Percentiles rank a stretch among this genome's conserved stretches.
These are phyloP conservation scores for Myopa tessellatipennis DNA, from an alignment of 2,888 invertebrate genomes.

Conservation along the genomic window DNA sequence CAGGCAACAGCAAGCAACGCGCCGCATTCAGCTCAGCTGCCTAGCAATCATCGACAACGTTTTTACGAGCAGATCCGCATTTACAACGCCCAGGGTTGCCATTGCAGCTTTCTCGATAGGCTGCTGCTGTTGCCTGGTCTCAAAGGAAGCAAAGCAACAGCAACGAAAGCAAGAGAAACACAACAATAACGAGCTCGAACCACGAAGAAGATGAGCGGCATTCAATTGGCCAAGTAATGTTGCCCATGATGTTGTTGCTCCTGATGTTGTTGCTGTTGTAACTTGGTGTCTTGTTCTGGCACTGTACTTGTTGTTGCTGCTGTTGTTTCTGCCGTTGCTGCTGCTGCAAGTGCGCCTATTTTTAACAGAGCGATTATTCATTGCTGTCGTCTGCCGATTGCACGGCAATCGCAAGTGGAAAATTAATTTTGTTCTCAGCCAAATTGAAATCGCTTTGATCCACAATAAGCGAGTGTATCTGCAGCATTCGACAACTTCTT, in stretches of 20 bases:
- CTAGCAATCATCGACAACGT: slow-evolving; percentile 26
- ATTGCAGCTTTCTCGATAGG: slow-evolving; percentile 1
- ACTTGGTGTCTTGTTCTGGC: too few relatives aligned
- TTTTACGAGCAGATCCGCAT: background rate
- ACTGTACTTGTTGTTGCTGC: background rate
- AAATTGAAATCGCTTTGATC: slow-evolving; percentile 38
- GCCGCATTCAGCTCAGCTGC: background rate
- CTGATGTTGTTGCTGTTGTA: slow-evolving; percentile 44
- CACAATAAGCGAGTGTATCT: background rate
- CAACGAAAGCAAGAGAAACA: background rate
- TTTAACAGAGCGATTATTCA: slow-evolving; percentile 36
- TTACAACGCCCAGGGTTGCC: slow-evolving; percentile 26
- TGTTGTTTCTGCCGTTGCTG: slow-evolving; percentile 38
- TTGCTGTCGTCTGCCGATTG: slow-evolving; percentile 31
- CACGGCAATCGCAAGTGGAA: slow-evolving; percentile 33
- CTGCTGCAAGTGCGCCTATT: slow-evolving; percentile 18
- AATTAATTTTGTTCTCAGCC: slow-evolving; percentile 35
- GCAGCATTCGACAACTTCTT: background rate
- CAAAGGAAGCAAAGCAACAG: background rate
- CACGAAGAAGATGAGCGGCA: slow-evolving; percentile 12
- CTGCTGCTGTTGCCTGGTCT: background rate
- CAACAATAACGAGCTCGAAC: background rate
- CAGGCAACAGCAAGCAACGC: slow-evolving; percentile 7
- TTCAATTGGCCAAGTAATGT: slow-evolving; percentile 30
- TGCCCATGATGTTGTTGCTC: slow-evolving; percentile 19